Evolutionary conservation across 2,797 vertebrate species (phyloP).

Genomic region (Danio jaintianensis): DNA sequence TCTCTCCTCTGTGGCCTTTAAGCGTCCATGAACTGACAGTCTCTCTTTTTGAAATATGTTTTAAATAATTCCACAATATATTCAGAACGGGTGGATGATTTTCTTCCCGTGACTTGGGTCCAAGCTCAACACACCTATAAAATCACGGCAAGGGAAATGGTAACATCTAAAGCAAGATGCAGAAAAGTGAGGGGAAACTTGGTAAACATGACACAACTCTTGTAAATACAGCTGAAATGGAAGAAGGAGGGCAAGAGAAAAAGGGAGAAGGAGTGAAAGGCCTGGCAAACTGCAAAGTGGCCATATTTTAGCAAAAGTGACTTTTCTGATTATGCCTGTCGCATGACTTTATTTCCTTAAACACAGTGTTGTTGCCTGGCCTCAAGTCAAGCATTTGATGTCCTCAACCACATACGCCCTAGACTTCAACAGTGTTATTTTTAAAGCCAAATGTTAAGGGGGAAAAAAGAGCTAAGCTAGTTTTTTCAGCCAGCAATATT

Average conservation of each 20-base stretch:
- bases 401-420: conserved; percentile 69
- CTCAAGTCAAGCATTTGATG: conserved; percentile 71
- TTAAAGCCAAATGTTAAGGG: conserved; percentile 63
- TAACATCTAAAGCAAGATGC: conserved; percentile 76
- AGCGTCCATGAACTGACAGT: conserved; percentile 66
- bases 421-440: conserved; percentile 67
- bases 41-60: conserved; percentile 72
- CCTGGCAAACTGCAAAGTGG: conserved; percentile 58
- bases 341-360: conserved; percentile 78
- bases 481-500: conserved; percentile 54
- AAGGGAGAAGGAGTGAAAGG: conserved; percentile 22
- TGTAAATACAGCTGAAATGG: conserved; percentile 60
- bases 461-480: conserved; percentile 54
- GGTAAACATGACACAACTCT: conserved; percentile 78
- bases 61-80: conserved; percentile 78
- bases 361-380: conserved; percentile 72
- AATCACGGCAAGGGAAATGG: conserved; percentile 73
- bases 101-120: conserved; percentile 74
- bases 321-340: conserved; percentile 67
- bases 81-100: conserved; percentile 75
- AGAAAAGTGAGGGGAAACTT: conserved; percentile 70
- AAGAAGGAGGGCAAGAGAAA: conserved; percentile 47
- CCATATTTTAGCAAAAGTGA: conserved; percentile 65
- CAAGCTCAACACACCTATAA: conserved; percentile 79
- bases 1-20: conserved; percentile 55